Evolutionary conservation across 2,113 vertebrate species (phyloP).

Genomic region (Microcebus jonahi): DNA sequence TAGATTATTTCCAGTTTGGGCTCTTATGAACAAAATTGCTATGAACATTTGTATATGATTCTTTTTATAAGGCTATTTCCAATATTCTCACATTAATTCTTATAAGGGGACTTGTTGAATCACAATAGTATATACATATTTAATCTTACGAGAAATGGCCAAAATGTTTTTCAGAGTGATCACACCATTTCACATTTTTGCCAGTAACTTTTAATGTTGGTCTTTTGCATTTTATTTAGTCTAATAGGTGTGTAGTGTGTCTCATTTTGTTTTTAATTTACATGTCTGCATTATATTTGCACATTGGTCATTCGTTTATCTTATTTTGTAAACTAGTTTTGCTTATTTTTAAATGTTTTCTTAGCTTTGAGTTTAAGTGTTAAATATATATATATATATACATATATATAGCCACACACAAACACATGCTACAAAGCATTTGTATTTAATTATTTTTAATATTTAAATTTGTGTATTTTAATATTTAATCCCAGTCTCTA

Average conservation of each 20-base stretch:
- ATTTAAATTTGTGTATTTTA: no score
- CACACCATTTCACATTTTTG: not conserved
- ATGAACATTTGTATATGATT: not conserved
- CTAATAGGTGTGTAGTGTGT: not conserved
- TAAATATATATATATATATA: no score
- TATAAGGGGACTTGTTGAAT: not conserved
- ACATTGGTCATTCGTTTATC: not conserved
- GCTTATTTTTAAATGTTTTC: not conserved
- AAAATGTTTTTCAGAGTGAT: not conserved
- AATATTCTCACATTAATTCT: not conserved
- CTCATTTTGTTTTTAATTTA: not conserved
- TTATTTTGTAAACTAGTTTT: not conserved
- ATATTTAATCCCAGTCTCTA: not conserved
- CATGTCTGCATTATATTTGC: not conserved
- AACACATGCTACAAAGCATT: no score
- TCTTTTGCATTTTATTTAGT: no score
- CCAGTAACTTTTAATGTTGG: not conserved
- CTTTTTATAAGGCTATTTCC: not conserved
- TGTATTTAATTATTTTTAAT: no score
- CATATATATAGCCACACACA: no score
- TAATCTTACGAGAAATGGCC: not conserved
- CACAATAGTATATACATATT: not conserved
- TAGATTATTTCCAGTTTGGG: not conserved
- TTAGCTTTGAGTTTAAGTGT: not conserved
- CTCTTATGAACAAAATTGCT: not conserved